These are phyloP conservation scores for Halocynthia roretzi DNA, from an alignment of 23 tunicate genomes.

Conservation along the genomic window DNA sequence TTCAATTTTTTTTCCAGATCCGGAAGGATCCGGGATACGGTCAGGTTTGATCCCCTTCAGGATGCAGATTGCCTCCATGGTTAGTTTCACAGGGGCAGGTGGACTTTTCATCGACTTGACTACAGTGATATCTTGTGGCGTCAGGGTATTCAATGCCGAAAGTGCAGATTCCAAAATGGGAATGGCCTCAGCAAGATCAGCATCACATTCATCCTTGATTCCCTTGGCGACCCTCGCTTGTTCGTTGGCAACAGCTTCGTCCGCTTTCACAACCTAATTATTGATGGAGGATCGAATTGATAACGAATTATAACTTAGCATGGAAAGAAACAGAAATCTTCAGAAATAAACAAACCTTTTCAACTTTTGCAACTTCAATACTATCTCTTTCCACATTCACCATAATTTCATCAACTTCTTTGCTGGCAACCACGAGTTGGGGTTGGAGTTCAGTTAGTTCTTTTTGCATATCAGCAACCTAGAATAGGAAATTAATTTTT, in stretches of 20 bases:
- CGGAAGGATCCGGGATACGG: constrained; percentile 92
- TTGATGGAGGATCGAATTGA: background rate
- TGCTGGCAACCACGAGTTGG: constrained; percentile 82
- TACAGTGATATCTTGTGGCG: constrained; percentile 84
- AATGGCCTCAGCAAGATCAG: constrained; percentile 97
- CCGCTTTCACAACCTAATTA: constrained; percentile 87
- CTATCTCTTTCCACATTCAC: constrained; percentile 96
- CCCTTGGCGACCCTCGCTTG: constrained; percentile 89
- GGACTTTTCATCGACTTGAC: constrained; percentile 95
- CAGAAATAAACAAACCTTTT: constrained; percentile 50
- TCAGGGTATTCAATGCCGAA: constrained; percentile 82
- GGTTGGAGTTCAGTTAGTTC: constrained; percentile 94
- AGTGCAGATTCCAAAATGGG: constrained; percentile 92
- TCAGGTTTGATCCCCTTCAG: constrained; percentile 93
- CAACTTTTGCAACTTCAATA: constrained; percentile 97
- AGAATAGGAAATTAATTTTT: background rate
- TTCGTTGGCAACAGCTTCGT: constrained; percentile 97
- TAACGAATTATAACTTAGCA: background rate
- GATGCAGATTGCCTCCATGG: constrained; percentile 90
- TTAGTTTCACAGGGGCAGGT: constrained; percentile 87
- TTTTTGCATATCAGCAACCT: constrained; percentile 97
- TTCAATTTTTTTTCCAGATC: constrained; percentile 88
- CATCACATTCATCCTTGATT: constrained; percentile 97
- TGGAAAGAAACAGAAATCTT: background rate
- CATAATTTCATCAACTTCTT: constrained; percentile 96